A percentile compares a stretch with the other conserved stretches of the same genome.
phyloP scores from a whole-genome alignment of 1,140 invertebrate species.

The Musca vetustissima region DNA sequence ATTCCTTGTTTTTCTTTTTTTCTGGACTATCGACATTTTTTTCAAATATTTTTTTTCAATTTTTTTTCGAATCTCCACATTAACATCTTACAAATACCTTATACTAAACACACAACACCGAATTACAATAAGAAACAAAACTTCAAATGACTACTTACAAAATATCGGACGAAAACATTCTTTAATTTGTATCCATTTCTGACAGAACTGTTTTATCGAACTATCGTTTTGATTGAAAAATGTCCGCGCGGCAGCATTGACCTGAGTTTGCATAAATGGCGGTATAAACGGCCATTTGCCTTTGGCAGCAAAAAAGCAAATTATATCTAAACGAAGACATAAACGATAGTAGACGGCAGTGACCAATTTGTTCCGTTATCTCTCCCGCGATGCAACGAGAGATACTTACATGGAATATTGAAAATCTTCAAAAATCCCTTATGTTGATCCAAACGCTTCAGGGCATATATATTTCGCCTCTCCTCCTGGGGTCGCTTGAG shows the following conservation, averaged over 20 bases:
- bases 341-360: neutral
- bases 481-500: neutral
- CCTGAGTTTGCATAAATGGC: slow-evolving; percentile 45
- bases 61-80: no score
- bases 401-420: slow-evolving; percentile 47
- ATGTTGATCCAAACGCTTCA: slow-evolving; percentile 43
- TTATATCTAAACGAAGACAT: slow-evolving; percentile 40
- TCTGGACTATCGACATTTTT: no score
- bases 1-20: no score
- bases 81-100: no score
- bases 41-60: no score
- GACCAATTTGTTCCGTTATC: no score
- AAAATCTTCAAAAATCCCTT: slow-evolving; percentile 48
- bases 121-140: no score
- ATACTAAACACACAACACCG: neutral
- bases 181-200: slow-evolving; percentile 50
- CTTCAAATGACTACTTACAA: slow-evolving; percentile 34
- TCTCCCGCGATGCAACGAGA: no score
- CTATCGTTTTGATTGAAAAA: slow-evolving; percentile 49
- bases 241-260: slow-evolving; percentile 38
- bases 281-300: slow-evolving; percentile 54
- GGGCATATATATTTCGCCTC: slow-evolving; percentile 36
- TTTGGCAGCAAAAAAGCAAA: slow-evolving; percentile 53
- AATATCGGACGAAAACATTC: slow-evolving; percentile 50
- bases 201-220: slow-evolving; percentile 45